Base-by-base conservation (phyloP, 1,140 invertebrate species). In the Stenopsyche tienmushanensis region DNA sequence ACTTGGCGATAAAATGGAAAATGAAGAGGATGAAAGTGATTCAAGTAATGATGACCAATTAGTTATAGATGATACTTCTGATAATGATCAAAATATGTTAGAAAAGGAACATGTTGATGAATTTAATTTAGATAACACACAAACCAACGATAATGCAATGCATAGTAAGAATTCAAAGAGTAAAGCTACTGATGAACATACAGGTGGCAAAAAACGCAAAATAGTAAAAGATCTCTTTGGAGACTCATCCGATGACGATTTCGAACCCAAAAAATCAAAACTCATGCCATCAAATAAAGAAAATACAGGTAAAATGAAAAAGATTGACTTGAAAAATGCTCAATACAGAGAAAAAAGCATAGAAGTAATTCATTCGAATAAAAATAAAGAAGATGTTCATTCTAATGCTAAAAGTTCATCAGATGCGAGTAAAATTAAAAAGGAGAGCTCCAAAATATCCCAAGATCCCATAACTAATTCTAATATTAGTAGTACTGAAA, bases 171-270 rank as follows among this genome's bases (percentile, higher is more conserved):
- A 42, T 42, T 9, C 9, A 9, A 42, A 15, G 2, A 9, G 18
- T 15, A 17, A 42, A 42, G 2, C 13, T 25, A 24, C 3, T 10
- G 15, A 52, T 25, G 9, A 2, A 25, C 3, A 23, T 25, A 13
- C 10, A 5, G 18, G n/a, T 25, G 44, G 8, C 26, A 49, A 62
- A 64, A 82, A 80, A 74, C 72, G 78, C 73, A 81, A 80, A 75
- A 75, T 62, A 59, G 60, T 80, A 20, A 76, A 78, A 72, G 79
- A 73, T 49, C 69, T 81, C 15, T 81, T 81, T 73, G 80, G 80
- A 2, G 79, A 80, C 60, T 79, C 78, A n/a, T 79, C 78, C 9
- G 78, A 79, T 45, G 67, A 62, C 64, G 69, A 72, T 39, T 54
- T 65, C 23, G 34, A 68, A 65, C 25, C 20, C 23, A 65, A 64